A percentile compares a stretch with the other conserved stretches of the same genome.
Conservation (phyloP, 2,888 invertebrate species). For the Drosophila putrida region DNA sequence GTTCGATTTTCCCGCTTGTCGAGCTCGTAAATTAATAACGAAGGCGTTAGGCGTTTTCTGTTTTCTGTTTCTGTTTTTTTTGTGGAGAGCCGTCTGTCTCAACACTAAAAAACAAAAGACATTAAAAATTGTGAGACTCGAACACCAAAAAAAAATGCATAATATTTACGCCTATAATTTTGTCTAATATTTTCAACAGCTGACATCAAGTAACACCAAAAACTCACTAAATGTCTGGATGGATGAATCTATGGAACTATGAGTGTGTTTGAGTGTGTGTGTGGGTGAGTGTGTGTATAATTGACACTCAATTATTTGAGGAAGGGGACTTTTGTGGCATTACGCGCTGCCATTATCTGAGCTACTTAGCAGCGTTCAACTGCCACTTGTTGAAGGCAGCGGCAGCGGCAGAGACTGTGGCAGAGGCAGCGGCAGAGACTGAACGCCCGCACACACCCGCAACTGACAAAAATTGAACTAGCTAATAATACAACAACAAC, state of each 20-base stretch:
- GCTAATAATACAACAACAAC: constrained; percentile 75
- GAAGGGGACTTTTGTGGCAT: constrained; percentile 57
- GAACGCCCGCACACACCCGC: constrained; percentile 64
- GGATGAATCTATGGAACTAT: constrained; percentile 7
- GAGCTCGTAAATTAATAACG: constrained; percentile 73
- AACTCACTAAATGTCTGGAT: constrained; percentile 45
- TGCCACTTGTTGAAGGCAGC: constrained; percentile 73
- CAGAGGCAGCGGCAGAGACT: constrained; percentile 6
- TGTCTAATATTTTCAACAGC: constrained; percentile 77
- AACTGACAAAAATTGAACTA: constrained; percentile 65
- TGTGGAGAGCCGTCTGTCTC: constrained; percentile 35
- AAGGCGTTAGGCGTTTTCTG: constrained; percentile 58
- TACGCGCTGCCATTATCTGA: constrained; percentile 73
- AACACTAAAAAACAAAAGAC: constrained; percentile 40
- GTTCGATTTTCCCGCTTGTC: constrained; percentile 38
- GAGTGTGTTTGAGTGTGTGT: constrained; percentile 10
- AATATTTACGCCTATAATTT: constrained; percentile 78
- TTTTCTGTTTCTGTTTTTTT: background rate
- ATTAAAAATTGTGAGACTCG: constrained; percentile 45
- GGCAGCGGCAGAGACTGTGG: constrained; percentile 1
- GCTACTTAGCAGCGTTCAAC: constrained; percentile 78
- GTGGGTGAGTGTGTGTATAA: constrained; percentile 58
- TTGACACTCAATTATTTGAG: constrained; percentile 76
- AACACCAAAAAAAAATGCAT: constrained; percentile 61
- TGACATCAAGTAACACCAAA: constrained; percentile 70